Percentiles rank a stretch among this genome's conserved stretches.
Evolutionary conservation across 2,113 vertebrate species (phyloP).

Genomic region (Oryzias celebensis): DNA sequence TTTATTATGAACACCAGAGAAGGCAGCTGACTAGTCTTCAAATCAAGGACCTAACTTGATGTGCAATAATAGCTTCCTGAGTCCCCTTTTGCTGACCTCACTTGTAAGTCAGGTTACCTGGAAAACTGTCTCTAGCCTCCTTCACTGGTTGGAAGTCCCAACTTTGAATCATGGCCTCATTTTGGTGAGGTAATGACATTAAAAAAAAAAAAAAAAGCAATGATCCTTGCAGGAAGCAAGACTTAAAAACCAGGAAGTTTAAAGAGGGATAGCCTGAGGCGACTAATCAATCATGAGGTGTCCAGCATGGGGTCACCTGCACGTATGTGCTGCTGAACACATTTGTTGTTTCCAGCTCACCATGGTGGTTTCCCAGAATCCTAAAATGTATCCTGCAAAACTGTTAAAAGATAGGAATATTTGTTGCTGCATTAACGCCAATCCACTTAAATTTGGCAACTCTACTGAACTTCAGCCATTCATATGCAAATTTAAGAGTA

Average conservation of each 20-base stretch:
- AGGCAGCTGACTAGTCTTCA: neutral
- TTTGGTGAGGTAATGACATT: conserved; percentile 60
- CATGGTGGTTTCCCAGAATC: neutral
- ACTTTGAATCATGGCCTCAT: conserved; percentile 54
- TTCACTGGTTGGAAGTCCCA: conserved; percentile 44
- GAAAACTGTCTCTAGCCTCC: conserved; percentile 28
- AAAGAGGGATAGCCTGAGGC: conserved; percentile 56
- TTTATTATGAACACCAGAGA: neutral
- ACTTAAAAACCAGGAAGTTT: conserved; percentile 69
- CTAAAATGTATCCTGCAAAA: neutral
- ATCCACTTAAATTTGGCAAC: neutral
- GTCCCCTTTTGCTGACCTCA: neutral
- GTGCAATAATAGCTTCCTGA: conserved; percentile 1
- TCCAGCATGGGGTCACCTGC: conserved; percentile 43
- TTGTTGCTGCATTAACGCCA: neutral
- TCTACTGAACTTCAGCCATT: neutral
- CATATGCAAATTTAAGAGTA: neutral
- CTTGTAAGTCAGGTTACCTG: conserved; percentile 43
- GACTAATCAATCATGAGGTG: conserved; percentile 66
- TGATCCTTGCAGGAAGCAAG: conserved; percentile 56
- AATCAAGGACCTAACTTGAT: conserved; percentile 21
- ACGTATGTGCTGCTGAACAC: conserved; percentile 20
- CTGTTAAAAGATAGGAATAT: neutral
- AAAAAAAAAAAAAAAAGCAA: conserved; percentile 41
- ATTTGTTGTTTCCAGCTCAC: conserved; percentile 33